Conservation (phyloP, 2,888 invertebrate genomes). For the Tortrix viridana region DNA sequence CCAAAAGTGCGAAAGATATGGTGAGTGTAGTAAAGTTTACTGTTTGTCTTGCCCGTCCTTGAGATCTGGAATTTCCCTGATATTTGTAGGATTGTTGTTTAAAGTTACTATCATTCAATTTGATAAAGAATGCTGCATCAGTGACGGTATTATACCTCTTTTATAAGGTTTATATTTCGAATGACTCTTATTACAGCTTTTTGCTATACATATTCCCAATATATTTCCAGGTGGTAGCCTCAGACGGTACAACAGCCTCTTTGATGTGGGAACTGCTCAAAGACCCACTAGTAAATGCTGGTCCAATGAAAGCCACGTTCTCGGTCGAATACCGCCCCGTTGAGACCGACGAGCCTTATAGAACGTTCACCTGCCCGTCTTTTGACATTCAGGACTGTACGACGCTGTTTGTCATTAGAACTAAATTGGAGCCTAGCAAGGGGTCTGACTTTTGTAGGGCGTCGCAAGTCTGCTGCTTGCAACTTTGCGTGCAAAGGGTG, state of each 20-base stretch:
- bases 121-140: too few relatives aligned
- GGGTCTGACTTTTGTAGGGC: conserved; percentile 94
- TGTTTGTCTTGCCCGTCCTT: too few relatives aligned
- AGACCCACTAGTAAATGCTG: conserved; percentile 84
- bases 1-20: conserved; percentile 84
- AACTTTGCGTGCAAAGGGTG: conserved; percentile 88
- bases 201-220: not conserved
- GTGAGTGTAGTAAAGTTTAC: conserved; percentile 59
- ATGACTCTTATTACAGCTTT: too few relatives aligned
- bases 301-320: conserved; percentile 78
- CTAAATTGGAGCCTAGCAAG: conserved; percentile 90
- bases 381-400: conserved; percentile 92
- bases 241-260: conserved; percentile 89
- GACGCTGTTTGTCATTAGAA: conserved; percentile 92
- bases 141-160: too few relatives aligned
- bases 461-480: conserved; percentile 93
- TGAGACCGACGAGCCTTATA: conserved; percentile 63
- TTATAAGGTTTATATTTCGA: too few relatives aligned
- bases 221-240: conserved; percentile 84
- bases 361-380: conserved; percentile 87
- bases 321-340: conserved; percentile 64
- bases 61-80: too few relatives aligned
- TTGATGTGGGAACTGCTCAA: conserved; percentile 93
- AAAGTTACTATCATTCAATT: too few relatives aligned
- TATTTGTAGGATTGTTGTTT: too few relatives aligned